Percentiles rank a stretch among this genome's conserved stretches.
Evolutionary conservation across 2,888 invertebrate genomes (phyloP).

Genomic region (Catocala sponsa): DNA sequence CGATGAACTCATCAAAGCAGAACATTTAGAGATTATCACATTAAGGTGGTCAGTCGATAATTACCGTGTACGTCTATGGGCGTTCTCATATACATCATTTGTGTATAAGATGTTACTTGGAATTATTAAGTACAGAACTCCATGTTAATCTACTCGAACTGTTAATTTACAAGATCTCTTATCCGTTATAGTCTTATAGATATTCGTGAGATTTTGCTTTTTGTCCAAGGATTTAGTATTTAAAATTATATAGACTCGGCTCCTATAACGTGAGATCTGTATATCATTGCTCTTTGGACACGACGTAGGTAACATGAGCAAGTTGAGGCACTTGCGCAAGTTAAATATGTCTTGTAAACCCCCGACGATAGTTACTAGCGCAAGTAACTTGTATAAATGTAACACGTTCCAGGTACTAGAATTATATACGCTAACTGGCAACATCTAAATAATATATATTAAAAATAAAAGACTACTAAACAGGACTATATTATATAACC

Average conservation of each 20-base stretch:
- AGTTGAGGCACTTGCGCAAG: too few species aligned
- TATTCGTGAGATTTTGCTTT: constrained; percentile 71
- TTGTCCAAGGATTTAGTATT: constrained; percentile 30
- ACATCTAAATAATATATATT: too few species aligned
- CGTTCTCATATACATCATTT: constrained; percentile 84
- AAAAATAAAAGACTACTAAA: too few species aligned
- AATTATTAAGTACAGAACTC: constrained; percentile 65
- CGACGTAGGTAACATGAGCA: too few species aligned
- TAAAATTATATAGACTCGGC: background rate
- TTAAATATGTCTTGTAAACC: too few species aligned
- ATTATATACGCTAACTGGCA: too few species aligned
- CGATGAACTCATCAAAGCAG: constrained; percentile 83
- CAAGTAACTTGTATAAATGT: too few species aligned
- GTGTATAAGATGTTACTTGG: constrained; percentile 83
- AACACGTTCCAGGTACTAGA: too few species aligned
- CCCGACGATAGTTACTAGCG: too few species aligned
- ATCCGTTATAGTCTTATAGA: constrained; percentile 75
- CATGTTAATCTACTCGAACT: constrained; percentile 71
- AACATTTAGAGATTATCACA: constrained; percentile 80
- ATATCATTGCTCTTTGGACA: too few species aligned
- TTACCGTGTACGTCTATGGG: constrained; percentile 78
- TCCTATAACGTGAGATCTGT: too few species aligned
- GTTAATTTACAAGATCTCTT: constrained; percentile 73
- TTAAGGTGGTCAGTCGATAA: constrained; percentile 78
- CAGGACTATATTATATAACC: too few species aligned